phyloP scores from a whole-genome alignment of 92 coral and sea anemone species.

The Meandrina meandrites region DNA sequence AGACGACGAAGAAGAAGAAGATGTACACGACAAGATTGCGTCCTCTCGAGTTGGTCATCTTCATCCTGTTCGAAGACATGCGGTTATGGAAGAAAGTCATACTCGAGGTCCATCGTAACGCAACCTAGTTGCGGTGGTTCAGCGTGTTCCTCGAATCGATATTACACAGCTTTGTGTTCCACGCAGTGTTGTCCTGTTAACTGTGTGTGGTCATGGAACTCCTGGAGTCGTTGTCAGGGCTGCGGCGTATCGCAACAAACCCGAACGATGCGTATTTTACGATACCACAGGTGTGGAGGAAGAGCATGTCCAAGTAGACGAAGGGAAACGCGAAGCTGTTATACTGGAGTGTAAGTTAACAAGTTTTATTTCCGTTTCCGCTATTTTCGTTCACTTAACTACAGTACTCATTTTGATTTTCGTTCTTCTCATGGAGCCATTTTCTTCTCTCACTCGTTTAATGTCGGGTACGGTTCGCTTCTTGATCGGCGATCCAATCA shows the following conservation, averaged over 20 bases:
- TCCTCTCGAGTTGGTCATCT: background rate
- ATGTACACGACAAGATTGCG: background rate
- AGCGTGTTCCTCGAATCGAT: constrained; percentile 18
- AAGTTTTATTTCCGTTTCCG: background rate
- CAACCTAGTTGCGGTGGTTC: constrained; percentile 36
- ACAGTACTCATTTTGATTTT: too few species aligned
- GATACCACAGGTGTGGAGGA: constrained; percentile 57
- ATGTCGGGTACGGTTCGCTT: too few species aligned
- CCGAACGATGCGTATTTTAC: constrained; percentile 43
- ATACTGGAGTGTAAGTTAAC: constrained; percentile 72
- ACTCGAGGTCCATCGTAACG: background rate
- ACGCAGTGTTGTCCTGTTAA: constrained; percentile 58
- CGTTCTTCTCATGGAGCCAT: too few species aligned
- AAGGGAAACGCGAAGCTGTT: constrained; percentile 42
- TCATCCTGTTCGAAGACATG: constrained; percentile 38
- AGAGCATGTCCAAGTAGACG: constrained; percentile 61
- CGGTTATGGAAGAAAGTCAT: background rate
- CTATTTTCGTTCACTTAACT: too few species aligned
- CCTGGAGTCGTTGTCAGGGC: constrained; percentile 53
- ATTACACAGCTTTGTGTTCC: background rate
- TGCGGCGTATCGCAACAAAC: constrained; percentile 36
- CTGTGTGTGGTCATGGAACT: constrained; percentile 46
- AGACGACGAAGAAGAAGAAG: background rate
- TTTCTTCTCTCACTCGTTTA: too few species aligned
- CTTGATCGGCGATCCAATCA: too few species aligned